A percentile compares a stretch with the other conserved stretches of the same genome.
phyloP scores from a whole-genome alignment of 2,113 vertebrate species.

The Crotalus tigris region DNA sequence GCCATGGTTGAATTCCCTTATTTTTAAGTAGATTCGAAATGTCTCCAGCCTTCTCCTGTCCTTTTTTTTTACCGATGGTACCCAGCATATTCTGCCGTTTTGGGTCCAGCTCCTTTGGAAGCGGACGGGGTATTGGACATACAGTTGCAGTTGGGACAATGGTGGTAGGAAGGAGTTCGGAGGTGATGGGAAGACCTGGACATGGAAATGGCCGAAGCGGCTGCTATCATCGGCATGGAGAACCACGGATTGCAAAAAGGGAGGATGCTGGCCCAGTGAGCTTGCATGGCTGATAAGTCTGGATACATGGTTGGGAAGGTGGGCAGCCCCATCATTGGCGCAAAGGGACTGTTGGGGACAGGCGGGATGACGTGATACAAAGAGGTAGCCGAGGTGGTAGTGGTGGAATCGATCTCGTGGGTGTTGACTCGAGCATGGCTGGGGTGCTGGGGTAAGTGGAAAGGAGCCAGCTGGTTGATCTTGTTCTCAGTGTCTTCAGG shows the following conservation, averaged over 20 bases:
- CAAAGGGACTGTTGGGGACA: background rate
- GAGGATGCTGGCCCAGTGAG: conserved; percentile 30
- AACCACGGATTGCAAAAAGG: conserved; percentile 41
- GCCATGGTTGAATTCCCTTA: background rate
- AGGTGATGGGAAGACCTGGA: background rate
- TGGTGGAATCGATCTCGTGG: background rate
- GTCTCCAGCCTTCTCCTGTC: background rate
- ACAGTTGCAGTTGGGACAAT: conserved; percentile 15
- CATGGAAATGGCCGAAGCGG: conserved; percentile 2
- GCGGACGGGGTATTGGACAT: fast-evolving
- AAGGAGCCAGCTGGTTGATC: background rate
- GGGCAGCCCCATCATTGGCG: background rate
- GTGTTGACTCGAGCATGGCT: background rate
- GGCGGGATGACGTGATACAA: conserved; percentile 3
- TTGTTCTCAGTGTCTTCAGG: background rate
- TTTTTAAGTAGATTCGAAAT: background rate
- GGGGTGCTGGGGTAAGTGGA: background rate
- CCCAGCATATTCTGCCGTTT: conserved; percentile 12
- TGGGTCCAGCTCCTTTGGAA: background rate
- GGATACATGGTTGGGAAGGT: conserved; percentile 2
- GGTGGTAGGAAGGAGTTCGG: background rate
- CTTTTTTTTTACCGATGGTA: conserved; percentile 23
- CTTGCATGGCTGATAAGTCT: conserved; percentile 11
- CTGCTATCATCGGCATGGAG: conserved; percentile 4
- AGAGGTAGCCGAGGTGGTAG: background rate